These are phyloP conservation scores for Anabacerthia variegaticeps DNA, from an alignment of 2,797 vertebrate species.

Conservation along the genomic window DNA sequence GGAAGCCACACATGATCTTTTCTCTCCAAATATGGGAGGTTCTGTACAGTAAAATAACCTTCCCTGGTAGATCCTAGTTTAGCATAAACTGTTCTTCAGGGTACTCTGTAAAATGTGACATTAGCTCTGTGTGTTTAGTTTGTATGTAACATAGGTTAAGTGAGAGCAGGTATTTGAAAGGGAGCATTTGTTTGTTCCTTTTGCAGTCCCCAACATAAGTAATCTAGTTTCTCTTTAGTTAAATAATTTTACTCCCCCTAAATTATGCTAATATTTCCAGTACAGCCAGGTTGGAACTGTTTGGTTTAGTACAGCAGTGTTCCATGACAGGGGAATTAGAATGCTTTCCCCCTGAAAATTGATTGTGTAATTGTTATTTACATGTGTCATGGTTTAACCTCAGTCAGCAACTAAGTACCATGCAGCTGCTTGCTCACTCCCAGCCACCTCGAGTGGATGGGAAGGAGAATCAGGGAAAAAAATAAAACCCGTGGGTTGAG, in stretches of 20 bases:
- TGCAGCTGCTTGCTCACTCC: not conserved
- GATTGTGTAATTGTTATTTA: not conserved
- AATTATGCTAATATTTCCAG: not conserved
- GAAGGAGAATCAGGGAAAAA: not conserved
- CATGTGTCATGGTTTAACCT: not conserved
- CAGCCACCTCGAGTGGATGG: accelerated
- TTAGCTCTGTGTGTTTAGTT: not conserved
- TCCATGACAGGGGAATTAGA: not conserved
- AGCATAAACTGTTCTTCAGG: not conserved
- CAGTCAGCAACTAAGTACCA: not conserved
- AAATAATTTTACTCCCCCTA: not conserved
- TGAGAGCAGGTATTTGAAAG: not conserved
- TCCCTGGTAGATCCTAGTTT: not conserved
- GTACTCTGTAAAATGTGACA: not conserved
- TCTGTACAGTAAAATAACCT: not conserved
- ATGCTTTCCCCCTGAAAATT: not conserved
- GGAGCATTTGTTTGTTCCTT: not conserved
- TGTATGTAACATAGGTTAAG: not conserved
- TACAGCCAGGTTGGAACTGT: not conserved
- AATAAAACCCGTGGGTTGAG: not conserved
- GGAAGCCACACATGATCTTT: not conserved
- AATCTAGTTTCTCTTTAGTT: not conserved
- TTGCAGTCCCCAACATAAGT: not conserved
- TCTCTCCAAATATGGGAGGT: not conserved
- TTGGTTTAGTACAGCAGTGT: not conserved